phyloP scores from a whole-genome alignment of 2,888 invertebrate genomes.

The Cephus runcator region DNA sequence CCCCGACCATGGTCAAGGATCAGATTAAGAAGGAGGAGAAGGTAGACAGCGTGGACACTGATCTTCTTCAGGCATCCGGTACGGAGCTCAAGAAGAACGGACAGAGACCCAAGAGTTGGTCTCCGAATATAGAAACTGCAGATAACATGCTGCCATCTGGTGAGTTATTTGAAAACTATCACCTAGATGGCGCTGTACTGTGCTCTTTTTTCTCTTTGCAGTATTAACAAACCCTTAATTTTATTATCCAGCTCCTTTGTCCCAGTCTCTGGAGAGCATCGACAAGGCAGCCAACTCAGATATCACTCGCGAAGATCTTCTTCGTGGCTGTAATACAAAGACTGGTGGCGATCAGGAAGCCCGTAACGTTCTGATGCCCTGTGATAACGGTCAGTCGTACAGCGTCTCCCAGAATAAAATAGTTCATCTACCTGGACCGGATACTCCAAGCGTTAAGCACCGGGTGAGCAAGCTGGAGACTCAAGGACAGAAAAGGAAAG shows the following conservation, averaged over 20 bases:
- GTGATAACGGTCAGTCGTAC: constrained; percentile 86
- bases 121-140: constrained; percentile 76
- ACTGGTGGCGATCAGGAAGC: constrained; percentile 69
- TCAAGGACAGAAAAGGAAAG: constrained; percentile 64
- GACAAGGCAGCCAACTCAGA: constrained; percentile 56
- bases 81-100: constrained; percentile 53
- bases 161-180: constrained; percentile 25
- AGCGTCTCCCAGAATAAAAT: constrained; percentile 93
- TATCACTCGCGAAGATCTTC: constrained; percentile 58
- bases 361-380: constrained; percentile 86
- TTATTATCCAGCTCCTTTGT: constrained; percentile 67
- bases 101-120: constrained; percentile 78
- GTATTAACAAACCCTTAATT: not conserved
- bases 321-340: constrained; percentile 60
- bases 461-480: constrained; percentile 80
- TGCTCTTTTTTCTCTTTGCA: constrained; percentile 19
- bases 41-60: constrained; percentile 32
- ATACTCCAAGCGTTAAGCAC: constrained; percentile 68
- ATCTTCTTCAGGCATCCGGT: constrained; percentile 44
- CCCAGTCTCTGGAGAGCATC: constrained; percentile 77
- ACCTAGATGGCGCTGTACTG: not conserved
- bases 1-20: constrained; percentile 69
- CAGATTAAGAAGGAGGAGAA: constrained; percentile 51
- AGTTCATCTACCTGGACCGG: constrained; percentile 79
- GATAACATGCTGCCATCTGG: constrained; percentile 69